Evolutionary conservation across 2,888 invertebrate species (phyloP).

Genomic region (Philaethria dido): DNA sequence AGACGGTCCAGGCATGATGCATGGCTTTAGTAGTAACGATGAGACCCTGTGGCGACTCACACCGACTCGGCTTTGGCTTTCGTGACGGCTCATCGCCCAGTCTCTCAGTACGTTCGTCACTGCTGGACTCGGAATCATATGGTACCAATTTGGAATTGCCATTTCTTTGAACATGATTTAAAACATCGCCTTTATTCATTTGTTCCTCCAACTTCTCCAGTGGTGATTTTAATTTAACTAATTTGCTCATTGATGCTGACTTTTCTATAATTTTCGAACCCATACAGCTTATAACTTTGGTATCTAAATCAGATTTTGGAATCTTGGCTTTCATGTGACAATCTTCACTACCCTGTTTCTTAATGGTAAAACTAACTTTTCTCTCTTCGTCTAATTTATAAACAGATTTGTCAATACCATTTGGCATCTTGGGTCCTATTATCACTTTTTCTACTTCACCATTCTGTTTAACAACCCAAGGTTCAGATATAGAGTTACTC

Average conservation of each 20-base stretch:
- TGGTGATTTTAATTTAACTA: constrained; percentile 71
- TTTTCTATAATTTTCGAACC: constrained; percentile 58
- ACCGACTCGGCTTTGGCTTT: constrained; percentile 65
- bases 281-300: constrained; percentile 52
- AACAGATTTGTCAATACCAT: constrained; percentile 61
- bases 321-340: constrained; percentile 57
- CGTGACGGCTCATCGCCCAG: constrained; percentile 49
- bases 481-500: constrained; percentile 62
- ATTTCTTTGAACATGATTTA: constrained; percentile 58
- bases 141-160: constrained; percentile 79
- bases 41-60: constrained; percentile 62
- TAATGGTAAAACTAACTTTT: constrained; percentile 67
- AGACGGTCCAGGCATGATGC: constrained; percentile 76
- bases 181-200: constrained; percentile 69
- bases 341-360: constrained; percentile 65
- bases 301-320: constrained; percentile 65
- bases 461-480: constrained; percentile 78
- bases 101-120: constrained; percentile 64
- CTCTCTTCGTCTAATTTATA: constrained; percentile 65
- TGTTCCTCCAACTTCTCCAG: constrained; percentile 76
- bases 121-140: constrained; percentile 84
- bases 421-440: constrained; percentile 60
- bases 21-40: constrained; percentile 70
- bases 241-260: constrained; percentile 59
- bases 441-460: constrained; percentile 75